Base-by-base conservation (phyloP, 2,888 invertebrate genomes). In the Lepidocyrtinus sp. region DNA sequence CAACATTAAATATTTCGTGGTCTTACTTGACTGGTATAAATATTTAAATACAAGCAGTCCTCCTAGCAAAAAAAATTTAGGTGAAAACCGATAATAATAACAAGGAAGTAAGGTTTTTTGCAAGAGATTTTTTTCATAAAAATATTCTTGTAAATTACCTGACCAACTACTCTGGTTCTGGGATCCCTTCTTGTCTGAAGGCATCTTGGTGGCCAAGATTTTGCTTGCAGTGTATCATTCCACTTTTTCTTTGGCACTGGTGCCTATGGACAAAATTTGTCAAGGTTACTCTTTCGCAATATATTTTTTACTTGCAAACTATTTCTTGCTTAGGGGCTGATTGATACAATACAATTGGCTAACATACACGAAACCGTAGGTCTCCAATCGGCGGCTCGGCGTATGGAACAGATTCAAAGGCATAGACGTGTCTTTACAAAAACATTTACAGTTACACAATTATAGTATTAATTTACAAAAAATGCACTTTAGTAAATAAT, bases 371-470 rank as follows among this genome's bases (percentile, higher is more conserved):
- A 77, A 85, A 85, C 1, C 85, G 72, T 0, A 77, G 27, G 0
- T 81, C 50, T 24, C 72, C 68, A 2, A 81, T 61, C 0, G 86
- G 86, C 12, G 79, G 77, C 59, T 84, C 78, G 0, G 86, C 85
- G 36, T 84, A 86, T 1, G 82, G 82, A n/a, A 86, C 82, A 1
- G 82, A 81, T 64, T 85, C 86, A 71, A 82, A 86, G 0, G 86
- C 83, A 22, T 81, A 69, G 2, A 82, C 62, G 21, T 82, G 24
- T n/a, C n/a, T n/a, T n/a, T n/a, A n/a, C n/a, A n/a, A n/a, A n/a
- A n/a, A n/a, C n/a, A n/a, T n/a, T n/a, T n/a, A n/a, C n/a, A n/a
- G n/a, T n/a, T n/a, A n/a, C n/a, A n/a, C n/a, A n/a, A n/a, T n/a
- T n/a, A n/a, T n/a, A n/a, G n/a, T n/a, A n/a, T n/a, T n/a, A n/a